Evolutionary conservation across 2,113 vertebrate genomes (phyloP).

Genomic region (Sclerurus mexicanus): DNA sequence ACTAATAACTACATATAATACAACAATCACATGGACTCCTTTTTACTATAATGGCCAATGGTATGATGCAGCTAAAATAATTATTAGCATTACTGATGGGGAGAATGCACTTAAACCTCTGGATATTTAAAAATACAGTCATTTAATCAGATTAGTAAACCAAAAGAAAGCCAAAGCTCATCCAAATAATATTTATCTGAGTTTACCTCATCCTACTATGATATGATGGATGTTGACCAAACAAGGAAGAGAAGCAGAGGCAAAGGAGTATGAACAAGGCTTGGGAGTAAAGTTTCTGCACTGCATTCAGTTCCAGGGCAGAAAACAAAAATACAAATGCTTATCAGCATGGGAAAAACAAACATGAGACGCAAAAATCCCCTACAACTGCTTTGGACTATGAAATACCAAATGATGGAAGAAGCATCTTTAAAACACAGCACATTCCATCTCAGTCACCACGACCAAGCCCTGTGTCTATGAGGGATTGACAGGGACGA

Average conservation of each 20-base stretch:
- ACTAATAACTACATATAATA: not conserved
- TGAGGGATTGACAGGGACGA: not conserved
- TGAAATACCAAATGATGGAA: not conserved
- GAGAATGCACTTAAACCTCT: not conserved
- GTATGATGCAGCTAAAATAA: not conserved
- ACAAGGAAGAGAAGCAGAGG: not conserved
- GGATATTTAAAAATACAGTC: not conserved
- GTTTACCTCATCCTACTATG: not conserved
- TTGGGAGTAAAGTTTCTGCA: not conserved
- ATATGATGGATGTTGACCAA: not conserved
- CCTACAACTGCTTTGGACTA: not conserved
- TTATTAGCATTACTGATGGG: not conserved
- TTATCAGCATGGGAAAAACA: not conserved
- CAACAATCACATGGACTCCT: not conserved
- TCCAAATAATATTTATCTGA: not conserved
- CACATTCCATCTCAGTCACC: not conserved
- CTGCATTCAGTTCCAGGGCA: not conserved
- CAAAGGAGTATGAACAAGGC: not conserved
- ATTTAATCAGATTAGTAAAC: not conserved
- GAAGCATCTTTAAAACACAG: rapidly evolving
- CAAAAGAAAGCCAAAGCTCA: not conserved
- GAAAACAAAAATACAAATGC: not conserved
- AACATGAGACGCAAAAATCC: not conserved
- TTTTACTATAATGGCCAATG: not conserved
- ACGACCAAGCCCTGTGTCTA: not conserved